Evolutionary conservation across 2,797 vertebrate species (phyloP).

Genomic region (Pachyuromys duprasi): DNA sequence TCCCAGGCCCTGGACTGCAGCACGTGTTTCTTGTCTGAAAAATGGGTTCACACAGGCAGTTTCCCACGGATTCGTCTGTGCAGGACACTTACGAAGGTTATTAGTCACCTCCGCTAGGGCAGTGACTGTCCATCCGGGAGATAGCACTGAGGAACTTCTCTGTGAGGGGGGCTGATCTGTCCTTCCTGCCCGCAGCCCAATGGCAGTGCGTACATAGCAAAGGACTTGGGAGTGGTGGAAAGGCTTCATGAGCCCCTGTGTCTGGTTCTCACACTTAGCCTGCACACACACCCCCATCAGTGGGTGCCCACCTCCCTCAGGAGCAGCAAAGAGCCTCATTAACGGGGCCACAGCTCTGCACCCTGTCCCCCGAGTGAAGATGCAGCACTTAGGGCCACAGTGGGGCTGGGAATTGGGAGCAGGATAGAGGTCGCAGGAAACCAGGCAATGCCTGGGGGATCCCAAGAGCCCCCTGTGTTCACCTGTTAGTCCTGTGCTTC

Average conservation of each 20-base stretch:
- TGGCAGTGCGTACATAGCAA: background rate
- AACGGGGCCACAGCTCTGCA: background rate
- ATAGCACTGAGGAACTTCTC: background rate
- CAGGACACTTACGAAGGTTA: background rate
- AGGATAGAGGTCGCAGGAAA: background rate
- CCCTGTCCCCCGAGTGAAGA: background rate
- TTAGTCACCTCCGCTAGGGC: background rate
- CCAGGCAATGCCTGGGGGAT: background rate
- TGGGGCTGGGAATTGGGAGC: background rate
- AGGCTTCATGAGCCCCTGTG: background rate
- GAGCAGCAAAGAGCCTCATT: background rate
- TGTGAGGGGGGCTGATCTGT: background rate
- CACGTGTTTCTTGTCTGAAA: constrained; percentile 8
- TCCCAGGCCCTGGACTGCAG: background rate
- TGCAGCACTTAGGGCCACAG: background rate
- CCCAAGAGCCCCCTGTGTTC: background rate
- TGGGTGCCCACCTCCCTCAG: background rate
- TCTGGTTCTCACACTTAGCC: background rate
- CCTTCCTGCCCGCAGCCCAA: background rate
- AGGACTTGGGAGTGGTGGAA: background rate
- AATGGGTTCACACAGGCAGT: background rate
- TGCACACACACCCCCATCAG: background rate
- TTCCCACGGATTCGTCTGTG: too few relatives aligned
- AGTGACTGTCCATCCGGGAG: background rate
- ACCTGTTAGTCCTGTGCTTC: background rate